Percentiles rank a stretch among this genome's conserved stretches.
Evolutionary conservation across 2,888 invertebrate genomes (phyloP).

Genomic region (Ellobium chinense): DNA sequence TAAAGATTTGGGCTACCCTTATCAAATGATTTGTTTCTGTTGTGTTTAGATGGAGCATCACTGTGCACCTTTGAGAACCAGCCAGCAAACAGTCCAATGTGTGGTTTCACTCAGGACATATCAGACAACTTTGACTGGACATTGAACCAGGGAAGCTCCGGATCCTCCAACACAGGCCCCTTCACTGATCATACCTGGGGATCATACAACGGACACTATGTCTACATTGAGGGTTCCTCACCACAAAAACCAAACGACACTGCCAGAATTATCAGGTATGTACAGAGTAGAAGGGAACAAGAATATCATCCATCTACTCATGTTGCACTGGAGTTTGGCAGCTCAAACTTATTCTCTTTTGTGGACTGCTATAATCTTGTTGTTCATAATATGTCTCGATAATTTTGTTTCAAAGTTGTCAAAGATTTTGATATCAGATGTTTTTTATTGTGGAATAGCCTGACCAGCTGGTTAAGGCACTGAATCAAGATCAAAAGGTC

Average conservation of each 20-base stretch:
- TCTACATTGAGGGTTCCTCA: conserved; percentile 77
- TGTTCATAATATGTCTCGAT: neutral
- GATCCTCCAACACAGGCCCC: conserved; percentile 65
- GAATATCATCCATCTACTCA: too few species aligned
- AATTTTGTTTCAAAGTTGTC: neutral
- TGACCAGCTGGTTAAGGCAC: too few species aligned
- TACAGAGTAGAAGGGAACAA: too few species aligned
- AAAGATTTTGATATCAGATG: too few species aligned
- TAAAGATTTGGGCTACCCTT: too few species aligned
- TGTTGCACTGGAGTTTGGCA: too few species aligned
- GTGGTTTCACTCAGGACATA: conserved; percentile 55
- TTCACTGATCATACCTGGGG: conserved; percentile 73
- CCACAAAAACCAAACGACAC: conserved; percentile 82
- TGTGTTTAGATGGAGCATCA: conserved; percentile 46
- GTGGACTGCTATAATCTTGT: neutral
- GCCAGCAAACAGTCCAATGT: conserved; percentile 41
- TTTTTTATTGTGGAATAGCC: too few species aligned
- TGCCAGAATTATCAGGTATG: conserved; percentile 72
- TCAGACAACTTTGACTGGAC: conserved; percentile 64
- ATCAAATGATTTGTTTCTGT: too few species aligned
- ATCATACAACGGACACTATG: conserved; percentile 56
- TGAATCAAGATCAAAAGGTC: too few species aligned
- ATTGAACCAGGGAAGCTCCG: conserved; percentile 57
- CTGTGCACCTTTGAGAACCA: conserved; percentile 72
- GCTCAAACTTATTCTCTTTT: neutral